phyloP scores from a whole-genome alignment of 2,888 invertebrate genomes.

The Heliconius aoede region DNA sequence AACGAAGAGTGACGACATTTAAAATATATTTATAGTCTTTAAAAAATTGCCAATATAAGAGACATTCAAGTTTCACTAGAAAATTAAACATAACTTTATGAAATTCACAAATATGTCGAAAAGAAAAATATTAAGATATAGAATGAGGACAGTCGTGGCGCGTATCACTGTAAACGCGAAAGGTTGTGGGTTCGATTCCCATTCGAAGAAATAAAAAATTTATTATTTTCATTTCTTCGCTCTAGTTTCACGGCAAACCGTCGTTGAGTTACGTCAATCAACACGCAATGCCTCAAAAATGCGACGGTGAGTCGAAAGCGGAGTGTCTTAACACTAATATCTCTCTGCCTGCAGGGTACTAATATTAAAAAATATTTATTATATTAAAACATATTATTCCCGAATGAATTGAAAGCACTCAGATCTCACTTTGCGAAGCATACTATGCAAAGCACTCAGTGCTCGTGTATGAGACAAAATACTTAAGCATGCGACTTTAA shows the following conservation, averaged over 20 bases:
- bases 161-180: too few species aligned
- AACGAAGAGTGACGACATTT: constrained; percentile 19
- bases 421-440: not conserved
- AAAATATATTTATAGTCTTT: constrained; percentile 18
- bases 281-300: not conserved
- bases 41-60: constrained; percentile 3
- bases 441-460: constrained; percentile 19
- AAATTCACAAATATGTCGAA: not conserved
- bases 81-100: not conserved
- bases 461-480: constrained; percentile 26
- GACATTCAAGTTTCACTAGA: not conserved
- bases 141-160: too few species aligned
- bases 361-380: not conserved
- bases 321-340: not conserved
- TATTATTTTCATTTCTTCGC: too few species aligned
- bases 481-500: constrained; percentile 29
- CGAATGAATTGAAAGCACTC: constrained; percentile 13
- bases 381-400: not conserved
- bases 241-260: not conserved
- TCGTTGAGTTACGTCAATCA: not conserved
- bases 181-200: too few species aligned
- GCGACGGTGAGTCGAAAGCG: too few species aligned
- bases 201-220: too few species aligned
- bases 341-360: too few species aligned
- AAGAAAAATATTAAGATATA: not conserved